Evolutionary conservation across 2,113 vertebrate species (phyloP), one percentile per base, ranked within the genome.

Genomic region (Mesembrinibis cayennensis): DNA sequence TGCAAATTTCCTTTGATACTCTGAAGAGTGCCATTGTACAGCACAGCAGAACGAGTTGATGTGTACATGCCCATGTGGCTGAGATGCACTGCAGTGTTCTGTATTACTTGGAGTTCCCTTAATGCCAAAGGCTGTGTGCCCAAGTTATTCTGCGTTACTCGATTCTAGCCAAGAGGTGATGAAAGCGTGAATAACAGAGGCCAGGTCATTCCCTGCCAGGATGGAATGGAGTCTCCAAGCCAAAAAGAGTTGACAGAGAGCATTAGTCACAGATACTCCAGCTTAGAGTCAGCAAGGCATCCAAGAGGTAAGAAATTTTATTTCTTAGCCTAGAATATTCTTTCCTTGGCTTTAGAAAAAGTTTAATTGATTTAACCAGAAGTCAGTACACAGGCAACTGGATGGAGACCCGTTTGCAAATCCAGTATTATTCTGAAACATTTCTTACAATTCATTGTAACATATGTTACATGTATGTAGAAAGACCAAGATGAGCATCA

Each of bases 241-340:
- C 61, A 93, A 61, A 85, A 81, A 38, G 55, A 79, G 26, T 30
- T 93, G 87, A 79, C 78, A 72, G 58, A 89, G 30, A 84, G 10
- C 44, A 58, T 91, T 91, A 80, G 93, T 93, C 91, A 58, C 66
- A 79, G n/a, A 67, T 65, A 29, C 44, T 82, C 56, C 78, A 80
- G 55, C 55, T 89, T 69, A 84, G 42, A 95, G 47, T 79, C 81
- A 87, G 61, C 62, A 89, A 84, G 69, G 65, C 47, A 65, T 82
- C 73, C 69, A 95, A 61, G 78, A 94, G 40, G 40, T 87, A 94
- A 91, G 84, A 82, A 89, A 82, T 88, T 16, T 72, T 26, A 52
- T 91, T 95, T 95, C 52, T 82, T 52, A 80, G 70, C 61, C 61
- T 79, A 72, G 87, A 89, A 90, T 70, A 69, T 87, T 94, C 44